Conservation (phyloP, 2,113 vertebrate genomes). For the Danio rerio region DNA sequence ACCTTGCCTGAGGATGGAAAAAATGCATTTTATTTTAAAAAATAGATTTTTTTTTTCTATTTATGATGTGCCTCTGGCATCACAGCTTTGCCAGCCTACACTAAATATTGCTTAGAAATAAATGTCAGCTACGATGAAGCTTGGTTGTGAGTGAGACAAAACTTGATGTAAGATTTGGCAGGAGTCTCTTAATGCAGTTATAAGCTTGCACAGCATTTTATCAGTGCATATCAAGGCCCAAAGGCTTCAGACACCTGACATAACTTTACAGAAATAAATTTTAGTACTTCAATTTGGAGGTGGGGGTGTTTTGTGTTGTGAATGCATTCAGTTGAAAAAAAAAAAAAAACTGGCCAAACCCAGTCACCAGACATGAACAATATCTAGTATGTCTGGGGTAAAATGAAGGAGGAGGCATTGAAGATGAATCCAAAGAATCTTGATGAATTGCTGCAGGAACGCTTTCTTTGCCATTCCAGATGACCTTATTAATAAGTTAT, state of each 20-base stretch:
- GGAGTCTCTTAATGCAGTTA: background rate
- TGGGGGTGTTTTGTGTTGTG: no score
- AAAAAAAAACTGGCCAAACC: no score
- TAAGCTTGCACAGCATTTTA: background rate
- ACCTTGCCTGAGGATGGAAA: slow-evolving; percentile 7
- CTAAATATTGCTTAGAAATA: background rate
- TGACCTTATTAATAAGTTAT: no score
- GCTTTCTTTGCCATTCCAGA: no score
- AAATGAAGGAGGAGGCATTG: no score
- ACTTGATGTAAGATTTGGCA: background rate
- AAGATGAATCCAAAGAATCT: no score
- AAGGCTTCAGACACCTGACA: background rate
- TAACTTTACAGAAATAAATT: background rate
- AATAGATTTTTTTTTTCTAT: background rate
- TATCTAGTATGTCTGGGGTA: no score
- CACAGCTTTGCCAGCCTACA: background rate
- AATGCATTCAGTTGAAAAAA: no score
- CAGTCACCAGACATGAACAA: no score
- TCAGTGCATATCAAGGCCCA: background rate
- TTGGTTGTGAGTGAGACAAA: slow-evolving; percentile 1
- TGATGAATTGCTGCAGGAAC: no score
- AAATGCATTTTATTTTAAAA: background rate
- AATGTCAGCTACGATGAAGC: background rate
- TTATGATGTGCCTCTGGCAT: background rate
- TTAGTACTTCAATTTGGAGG: background rate